A percentile compares a stretch with the other conserved stretches of the same genome.
Evolutionary conservation across 2,888 invertebrate genomes (phyloP).

Genomic region (Agelastica alni): DNA sequence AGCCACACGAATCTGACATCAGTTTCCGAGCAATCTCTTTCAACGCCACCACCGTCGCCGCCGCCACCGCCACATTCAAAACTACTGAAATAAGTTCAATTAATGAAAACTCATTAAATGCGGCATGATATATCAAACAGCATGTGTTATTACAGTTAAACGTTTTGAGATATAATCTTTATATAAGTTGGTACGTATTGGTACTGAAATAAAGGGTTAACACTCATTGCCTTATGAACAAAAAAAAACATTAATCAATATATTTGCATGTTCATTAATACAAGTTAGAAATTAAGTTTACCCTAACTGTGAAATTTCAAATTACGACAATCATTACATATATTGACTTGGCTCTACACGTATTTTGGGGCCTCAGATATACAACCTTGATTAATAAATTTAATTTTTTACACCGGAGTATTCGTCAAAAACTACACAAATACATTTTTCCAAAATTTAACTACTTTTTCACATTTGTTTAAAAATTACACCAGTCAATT

Average conservation of each 20-base stretch:
- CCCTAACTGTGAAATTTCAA: constrained; percentile 25
- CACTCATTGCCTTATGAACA: constrained; percentile 43
- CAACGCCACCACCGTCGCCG: too few species aligned
- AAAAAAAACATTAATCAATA: constrained; percentile 50
- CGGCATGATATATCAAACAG: constrained; percentile 41
- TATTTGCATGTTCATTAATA: constrained; percentile 52
- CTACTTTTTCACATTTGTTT: too few species aligned
- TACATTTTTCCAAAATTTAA: too few species aligned
- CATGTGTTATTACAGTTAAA: constrained; percentile 50
- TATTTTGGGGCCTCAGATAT: too few species aligned
- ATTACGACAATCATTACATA: constrained; percentile 30
- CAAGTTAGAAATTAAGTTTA: constrained; percentile 35
- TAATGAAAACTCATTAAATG: constrained; percentile 42
- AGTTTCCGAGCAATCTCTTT: constrained; percentile 6
- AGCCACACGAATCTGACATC: background rate
- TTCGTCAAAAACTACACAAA: too few species aligned
- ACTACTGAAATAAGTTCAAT: constrained; percentile 35
- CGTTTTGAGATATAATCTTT: constrained; percentile 51
- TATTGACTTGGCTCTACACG: too few species aligned
- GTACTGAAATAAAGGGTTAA: constrained; percentile 52
- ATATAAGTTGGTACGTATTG: constrained; percentile 53
- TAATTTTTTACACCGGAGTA: too few species aligned
- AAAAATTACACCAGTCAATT: too few species aligned
- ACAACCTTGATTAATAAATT: too few species aligned
- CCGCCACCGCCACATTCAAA: constrained; percentile 29